These are phyloP conservation scores for Muscina levida DNA, from an alignment of 2,888 invertebrate species.

Conservation along the genomic window DNA sequence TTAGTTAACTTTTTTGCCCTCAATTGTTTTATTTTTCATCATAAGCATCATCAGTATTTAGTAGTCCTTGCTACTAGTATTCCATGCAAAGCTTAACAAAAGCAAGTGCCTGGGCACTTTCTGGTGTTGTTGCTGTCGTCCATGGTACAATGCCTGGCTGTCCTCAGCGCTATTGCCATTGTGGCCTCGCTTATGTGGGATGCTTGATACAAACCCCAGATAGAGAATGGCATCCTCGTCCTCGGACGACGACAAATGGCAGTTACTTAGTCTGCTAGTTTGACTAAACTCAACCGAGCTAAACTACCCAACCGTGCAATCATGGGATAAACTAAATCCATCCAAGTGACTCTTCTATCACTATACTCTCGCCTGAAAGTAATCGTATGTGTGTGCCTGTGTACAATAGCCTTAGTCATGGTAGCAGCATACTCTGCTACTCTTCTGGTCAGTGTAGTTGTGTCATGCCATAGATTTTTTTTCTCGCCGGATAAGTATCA, in stretches of 20 bases:
- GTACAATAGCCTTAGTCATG: not conserved
- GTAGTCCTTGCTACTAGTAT: constrained; percentile 17
- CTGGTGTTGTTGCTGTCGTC: constrained; percentile 29
- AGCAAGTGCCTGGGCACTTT: not conserved
- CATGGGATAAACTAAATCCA: constrained; percentile 67
- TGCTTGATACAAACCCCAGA: constrained; percentile 67
- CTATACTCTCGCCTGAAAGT: constrained; percentile 6
- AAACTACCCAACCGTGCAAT: constrained; percentile 66
- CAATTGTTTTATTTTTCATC: constrained; percentile 54
- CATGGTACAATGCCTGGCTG: constrained; percentile 55
- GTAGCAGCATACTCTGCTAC: constrained; percentile 12
- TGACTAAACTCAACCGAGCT: constrained; percentile 66
- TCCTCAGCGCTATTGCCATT: constrained; percentile 68
- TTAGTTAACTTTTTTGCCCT: constrained; percentile 18
- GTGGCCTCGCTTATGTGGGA: constrained; percentile 70
- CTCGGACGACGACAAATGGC: constrained; percentile 53
- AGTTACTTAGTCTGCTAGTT: constrained; percentile 62
- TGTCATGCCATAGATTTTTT: constrained; percentile 45
- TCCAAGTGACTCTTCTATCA: constrained; percentile 62
- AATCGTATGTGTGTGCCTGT: not conserved
- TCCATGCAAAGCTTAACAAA: constrained; percentile 57
- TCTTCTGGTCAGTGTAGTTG: constrained; percentile 35
- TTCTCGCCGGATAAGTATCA: constrained; percentile 65
- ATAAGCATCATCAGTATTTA: constrained; percentile 51
- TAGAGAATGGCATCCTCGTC: constrained; percentile 55